A percentile compares a stretch with the other conserved stretches of the same genome.
Evolutionary conservation across 37 sponge, comb jelly and placozoan species (phyloP).

Genomic region (Beroe forskalii): DNA sequence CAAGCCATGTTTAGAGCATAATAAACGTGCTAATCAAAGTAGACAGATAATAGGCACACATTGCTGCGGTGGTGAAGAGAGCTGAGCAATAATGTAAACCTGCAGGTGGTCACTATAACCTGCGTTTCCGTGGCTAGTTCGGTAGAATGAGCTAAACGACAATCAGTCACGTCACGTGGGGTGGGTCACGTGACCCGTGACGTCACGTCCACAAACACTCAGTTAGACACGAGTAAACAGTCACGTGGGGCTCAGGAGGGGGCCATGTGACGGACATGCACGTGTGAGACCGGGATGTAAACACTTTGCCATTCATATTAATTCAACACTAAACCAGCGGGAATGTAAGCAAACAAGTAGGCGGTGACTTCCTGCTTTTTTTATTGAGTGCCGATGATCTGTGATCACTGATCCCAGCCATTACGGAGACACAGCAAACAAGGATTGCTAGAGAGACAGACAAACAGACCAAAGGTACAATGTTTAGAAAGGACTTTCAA

Average conservation of each 20-base stretch:
- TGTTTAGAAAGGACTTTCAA: no score
- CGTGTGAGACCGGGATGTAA: neutral
- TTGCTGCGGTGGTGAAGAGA: no score
- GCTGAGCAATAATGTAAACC: neutral
- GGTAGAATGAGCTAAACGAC: constrained; percentile 49
- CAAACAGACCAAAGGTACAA: no score
- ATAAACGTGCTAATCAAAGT: neutral
- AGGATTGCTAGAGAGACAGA: no score
- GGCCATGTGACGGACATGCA: neutral
- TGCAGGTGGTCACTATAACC: neutral
- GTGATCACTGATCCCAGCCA: no score
- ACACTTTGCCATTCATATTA: no score
- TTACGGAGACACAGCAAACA: no score
- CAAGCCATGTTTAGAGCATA: no score
- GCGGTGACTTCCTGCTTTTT: no score
- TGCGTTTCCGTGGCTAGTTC: constrained; percentile 5
- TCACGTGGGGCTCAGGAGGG: neutral
- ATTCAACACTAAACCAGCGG: no score
- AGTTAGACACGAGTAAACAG: neutral
- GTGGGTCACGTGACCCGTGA: constrained; percentile 16
- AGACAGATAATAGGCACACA: neutral
- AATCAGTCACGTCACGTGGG: constrained; percentile 47
- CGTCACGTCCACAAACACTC: neutral
- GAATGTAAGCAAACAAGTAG: no score
- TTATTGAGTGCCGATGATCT: no score